A percentile compares a stretch with the other conserved stretches of the same genome.
Conservation (phyloP, 2,113 vertebrate species). For the Halcyon senegalensis region DNA sequence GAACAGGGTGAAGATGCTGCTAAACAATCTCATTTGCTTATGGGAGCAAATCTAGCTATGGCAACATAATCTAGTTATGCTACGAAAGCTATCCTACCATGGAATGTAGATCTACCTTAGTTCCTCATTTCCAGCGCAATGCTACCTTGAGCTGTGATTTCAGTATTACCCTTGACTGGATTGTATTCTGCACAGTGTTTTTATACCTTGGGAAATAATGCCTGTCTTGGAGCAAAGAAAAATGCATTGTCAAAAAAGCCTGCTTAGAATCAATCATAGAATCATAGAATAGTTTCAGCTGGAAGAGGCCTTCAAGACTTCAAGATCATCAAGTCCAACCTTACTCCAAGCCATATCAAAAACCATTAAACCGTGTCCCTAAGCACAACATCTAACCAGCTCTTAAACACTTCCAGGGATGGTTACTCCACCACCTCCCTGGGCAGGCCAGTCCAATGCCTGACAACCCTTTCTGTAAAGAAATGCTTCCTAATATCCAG, state of each 20-base stretch:
- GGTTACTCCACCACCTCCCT: too few relatives aligned
- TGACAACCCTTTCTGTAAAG: too few relatives aligned
- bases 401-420: too few relatives aligned
- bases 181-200: neutral
- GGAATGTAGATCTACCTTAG: neutral
- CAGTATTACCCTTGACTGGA: neutral
- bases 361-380: too few relatives aligned
- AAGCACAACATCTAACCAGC: too few relatives aligned
- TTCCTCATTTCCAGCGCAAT: neutral
- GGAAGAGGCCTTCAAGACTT: too few relatives aligned
- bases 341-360: too few relatives aligned
- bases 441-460: too few relatives aligned
- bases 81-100: neutral
- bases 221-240: neutral
- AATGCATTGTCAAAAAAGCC: neutral
- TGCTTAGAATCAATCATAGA: neutral
- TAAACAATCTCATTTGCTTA: neutral
- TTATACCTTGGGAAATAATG: neutral
- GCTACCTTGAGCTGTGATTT: neutral
- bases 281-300: too few relatives aligned
- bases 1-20: neutral
- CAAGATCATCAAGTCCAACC: too few relatives aligned
- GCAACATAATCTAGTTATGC: neutral
- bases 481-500: too few relatives aligned
- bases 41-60: neutral